These are phyloP conservation scores for Cranoglanis bouderius DNA, from an alignment of 2,113 vertebrate species.

Conservation along the genomic window DNA sequence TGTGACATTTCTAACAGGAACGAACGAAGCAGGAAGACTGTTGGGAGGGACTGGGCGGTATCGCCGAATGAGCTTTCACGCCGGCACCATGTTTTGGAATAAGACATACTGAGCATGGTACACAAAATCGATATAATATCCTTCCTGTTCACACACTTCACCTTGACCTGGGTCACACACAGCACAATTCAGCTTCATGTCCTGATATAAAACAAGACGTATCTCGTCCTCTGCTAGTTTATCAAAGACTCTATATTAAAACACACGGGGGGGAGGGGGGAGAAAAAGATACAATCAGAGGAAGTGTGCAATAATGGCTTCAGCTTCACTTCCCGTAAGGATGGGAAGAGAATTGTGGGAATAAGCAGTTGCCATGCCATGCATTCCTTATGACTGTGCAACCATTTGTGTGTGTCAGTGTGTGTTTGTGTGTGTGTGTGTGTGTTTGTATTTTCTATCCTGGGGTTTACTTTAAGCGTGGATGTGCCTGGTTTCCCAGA, in stretches of 20 bases:
- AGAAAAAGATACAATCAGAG: constrained; percentile 46
- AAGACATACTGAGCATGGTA: neutral
- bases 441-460: constrained; percentile 5
- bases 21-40: neutral
- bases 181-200: neutral
- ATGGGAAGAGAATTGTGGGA: constrained; percentile 53
- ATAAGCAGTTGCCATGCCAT: constrained; percentile 27
- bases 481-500: constrained; percentile 30
- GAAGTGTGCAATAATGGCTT: constrained; percentile 45
- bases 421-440: constrained; percentile 14
- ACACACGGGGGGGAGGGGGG: neutral
- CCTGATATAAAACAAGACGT: neutral
- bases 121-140: neutral
- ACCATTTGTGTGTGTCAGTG: constrained; percentile 10
- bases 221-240: constrained; percentile 22
- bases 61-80: neutral
- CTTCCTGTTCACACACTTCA: constrained; percentile 32
- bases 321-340: constrained; percentile 46
- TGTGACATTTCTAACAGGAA: neutral
- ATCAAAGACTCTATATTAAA: constrained; percentile 38
- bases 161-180: constrained; percentile 9
- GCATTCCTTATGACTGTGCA: constrained; percentile 15
- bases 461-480: neutral
- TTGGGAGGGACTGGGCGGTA: neutral
- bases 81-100: neutral